Evolutionary conservation across 92 coral and sea anemone genomes (phyloP).

Genomic region (Pocillopora grandis): DNA sequence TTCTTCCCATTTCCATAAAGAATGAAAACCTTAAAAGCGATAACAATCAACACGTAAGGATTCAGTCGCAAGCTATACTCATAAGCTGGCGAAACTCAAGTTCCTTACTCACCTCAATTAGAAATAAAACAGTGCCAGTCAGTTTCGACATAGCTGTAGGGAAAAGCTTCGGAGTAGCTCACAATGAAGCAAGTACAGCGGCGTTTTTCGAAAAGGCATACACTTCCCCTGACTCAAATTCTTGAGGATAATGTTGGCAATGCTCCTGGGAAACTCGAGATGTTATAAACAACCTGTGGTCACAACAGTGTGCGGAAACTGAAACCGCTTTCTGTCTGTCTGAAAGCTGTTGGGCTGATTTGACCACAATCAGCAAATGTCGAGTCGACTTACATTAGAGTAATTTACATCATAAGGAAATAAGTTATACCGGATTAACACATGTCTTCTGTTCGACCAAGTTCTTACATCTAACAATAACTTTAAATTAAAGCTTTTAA

Average conservation of each 20-base stretch:
- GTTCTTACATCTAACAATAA: too few species aligned
- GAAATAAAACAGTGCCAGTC: not conserved
- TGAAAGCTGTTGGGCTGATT: not conserved
- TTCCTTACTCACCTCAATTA: conserved; percentile 6
- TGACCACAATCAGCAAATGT: conserved; percentile 11
- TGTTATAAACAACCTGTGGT: too few species aligned
- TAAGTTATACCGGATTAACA: not conserved
- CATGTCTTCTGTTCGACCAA: not conserved
- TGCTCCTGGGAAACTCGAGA: conserved; percentile 22
- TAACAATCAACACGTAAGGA: not conserved
- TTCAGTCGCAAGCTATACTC: not conserved
- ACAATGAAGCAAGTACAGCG: too few species aligned
- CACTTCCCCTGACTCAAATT: not conserved
- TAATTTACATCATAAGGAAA: not conserved
- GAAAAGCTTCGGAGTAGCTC: not conserved
- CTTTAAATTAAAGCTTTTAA: not conserved
- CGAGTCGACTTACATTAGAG: conserved; percentile 1
- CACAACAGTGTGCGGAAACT: not conserved
- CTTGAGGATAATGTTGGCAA: conserved; percentile 9
- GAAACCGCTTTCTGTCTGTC: conserved; percentile 19
- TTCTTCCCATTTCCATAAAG: not conserved
- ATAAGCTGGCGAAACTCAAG: not conserved
- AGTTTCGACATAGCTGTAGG: not conserved
- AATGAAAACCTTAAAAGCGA: conserved; percentile 13
- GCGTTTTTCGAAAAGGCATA: not conserved